Conservation (phyloP, 2,888 invertebrate genomes). For the Marronus borbonicus region DNA sequence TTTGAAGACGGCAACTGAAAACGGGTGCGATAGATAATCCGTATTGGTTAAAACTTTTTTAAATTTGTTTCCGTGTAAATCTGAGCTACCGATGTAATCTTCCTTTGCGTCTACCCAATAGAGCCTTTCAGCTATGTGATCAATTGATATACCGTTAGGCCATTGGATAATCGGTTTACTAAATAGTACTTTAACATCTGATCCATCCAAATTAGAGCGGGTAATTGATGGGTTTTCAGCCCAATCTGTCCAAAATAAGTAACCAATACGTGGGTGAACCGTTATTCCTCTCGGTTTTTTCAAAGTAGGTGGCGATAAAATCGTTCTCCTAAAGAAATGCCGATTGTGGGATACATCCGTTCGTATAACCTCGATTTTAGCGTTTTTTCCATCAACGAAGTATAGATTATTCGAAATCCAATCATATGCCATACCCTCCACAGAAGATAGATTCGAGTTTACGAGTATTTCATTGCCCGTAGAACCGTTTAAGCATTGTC, state of each 20-base stretch:
- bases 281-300: slow-evolving; percentile 86
- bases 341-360: slow-evolving; percentile 77
- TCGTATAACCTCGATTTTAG: slow-evolving; percentile 86
- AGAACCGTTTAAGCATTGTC: slow-evolving; percentile 82
- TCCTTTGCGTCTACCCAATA: slow-evolving; percentile 91
- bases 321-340: slow-evolving; percentile 80
- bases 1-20: slow-evolving; percentile 89
- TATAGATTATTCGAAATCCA: slow-evolving; percentile 91
- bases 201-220: slow-evolving; percentile 86
- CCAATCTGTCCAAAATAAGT: slow-evolving; percentile 93
- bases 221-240: slow-evolving; percentile 85
- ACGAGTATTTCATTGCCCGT: slow-evolving; percentile 77
- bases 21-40: slow-evolving; percentile 84
- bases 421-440: slow-evolving; percentile 92
- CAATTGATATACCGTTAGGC: slow-evolving; percentile 91
- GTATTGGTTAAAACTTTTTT: slow-evolving; percentile 76
- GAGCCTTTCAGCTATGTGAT: slow-evolving; percentile 84
- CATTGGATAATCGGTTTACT: slow-evolving; percentile 80
- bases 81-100: slow-evolving; percentile 86
- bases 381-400: slow-evolving; percentile 87
- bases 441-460: slow-evolving; percentile 82
- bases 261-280: slow-evolving; percentile 86
- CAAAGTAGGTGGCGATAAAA: slow-evolving; percentile 71
- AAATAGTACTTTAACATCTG: slow-evolving; percentile 77
- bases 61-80: slow-evolving; percentile 80